Evolutionary conservation across 2,888 invertebrate species (phyloP), one percentile per base, ranked within the genome.

Genomic region (Meandrusa payeni): DNA sequence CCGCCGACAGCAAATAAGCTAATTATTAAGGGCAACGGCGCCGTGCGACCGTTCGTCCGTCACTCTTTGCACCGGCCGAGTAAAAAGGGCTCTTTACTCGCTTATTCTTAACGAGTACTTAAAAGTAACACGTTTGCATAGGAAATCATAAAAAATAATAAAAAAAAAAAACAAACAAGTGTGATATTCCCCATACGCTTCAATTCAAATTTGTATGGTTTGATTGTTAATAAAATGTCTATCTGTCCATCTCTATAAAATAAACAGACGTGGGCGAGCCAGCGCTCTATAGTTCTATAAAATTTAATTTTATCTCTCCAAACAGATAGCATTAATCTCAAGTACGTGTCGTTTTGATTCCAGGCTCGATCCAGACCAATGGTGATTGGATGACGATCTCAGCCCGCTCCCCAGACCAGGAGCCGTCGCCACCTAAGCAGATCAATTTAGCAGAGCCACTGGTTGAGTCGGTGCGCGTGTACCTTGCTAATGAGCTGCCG

Each of bases 351-450:
- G 2, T 20, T 29, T 60, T 45, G 33, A 55, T 88, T 88, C 41
- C 88, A 88, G 88, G 88, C 51, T 69, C 78, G 51, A 70, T 80
- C 64, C 83, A 77, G 57, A 65, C 80, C 49, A 71, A 80, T 76
- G 80, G 85, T 77, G 87, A 87, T 75, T 88, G 88, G 87, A 88
- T 88, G 88, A 88, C 87, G 66, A 79, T 88, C 69, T 81, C 87
- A 40, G 69, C 76, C 42, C 81, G 79, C 58, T 78, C 79, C 46
- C 77, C 79, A 51, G 79, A 77, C 47, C 73, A 79, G 66, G 78
- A 78, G 70, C 72, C 78, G 28, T 59, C 83, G 52, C 81, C 81
- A 37, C 78, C 79, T 22, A 66, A 72, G 67, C 82, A 76, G 68
- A 76, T 82, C 53, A 66, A 74, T 59, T 61, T 71, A 55, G 85